A percentile compares a stretch with the other conserved stretches of the same genome.
Conservation (phyloP, 1,140 invertebrate genomes). For the Aphaenogaster ashmeadi region DNA sequence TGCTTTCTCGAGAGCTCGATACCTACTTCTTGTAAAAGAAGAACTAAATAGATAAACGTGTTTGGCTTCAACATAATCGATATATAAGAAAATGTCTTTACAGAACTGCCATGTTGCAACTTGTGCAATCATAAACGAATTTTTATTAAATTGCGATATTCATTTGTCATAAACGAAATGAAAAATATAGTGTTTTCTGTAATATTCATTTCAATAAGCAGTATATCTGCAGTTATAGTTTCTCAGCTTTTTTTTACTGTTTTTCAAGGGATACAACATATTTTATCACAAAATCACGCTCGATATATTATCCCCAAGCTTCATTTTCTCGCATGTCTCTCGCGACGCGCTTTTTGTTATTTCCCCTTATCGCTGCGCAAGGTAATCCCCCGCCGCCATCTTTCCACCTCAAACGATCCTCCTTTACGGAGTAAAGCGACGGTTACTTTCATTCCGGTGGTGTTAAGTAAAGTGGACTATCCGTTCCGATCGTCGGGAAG, state of each 20-base stretch:
- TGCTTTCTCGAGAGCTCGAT: not conserved
- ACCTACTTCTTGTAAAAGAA: not conserved
- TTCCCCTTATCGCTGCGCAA: slow-evolving; percentile 56
- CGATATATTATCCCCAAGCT: slow-evolving; percentile 42
- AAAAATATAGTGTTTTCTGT: not conserved
- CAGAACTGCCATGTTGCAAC: not conserved
- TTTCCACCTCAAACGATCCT: slow-evolving; percentile 45
- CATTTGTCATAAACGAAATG: not conserved
- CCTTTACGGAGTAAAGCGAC: slow-evolving; percentile 42
- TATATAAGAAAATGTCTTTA: not conserved
- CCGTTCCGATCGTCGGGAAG: slow-evolving; percentile 54
- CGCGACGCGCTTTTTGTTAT: slow-evolving; percentile 56
- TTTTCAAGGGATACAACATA: not conserved
- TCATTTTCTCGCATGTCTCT: slow-evolving; percentile 48
- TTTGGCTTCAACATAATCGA: slow-evolving; percentile 4
- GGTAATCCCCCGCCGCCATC: slow-evolving; percentile 55
- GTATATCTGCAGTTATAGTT: not conserved
- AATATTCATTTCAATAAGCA: not conserved
- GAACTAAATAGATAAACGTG: not conserved
- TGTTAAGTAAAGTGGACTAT: slow-evolving; percentile 66
- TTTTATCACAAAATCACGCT: slow-evolving; percentile 42
- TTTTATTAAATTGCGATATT: not conserved
- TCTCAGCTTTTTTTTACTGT: not conserved
- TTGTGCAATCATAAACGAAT: not conserved
- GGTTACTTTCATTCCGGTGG: slow-evolving; percentile 60